Conservation (phyloP, 1,140 invertebrate species). For the Heliothis subflexa region DNA sequence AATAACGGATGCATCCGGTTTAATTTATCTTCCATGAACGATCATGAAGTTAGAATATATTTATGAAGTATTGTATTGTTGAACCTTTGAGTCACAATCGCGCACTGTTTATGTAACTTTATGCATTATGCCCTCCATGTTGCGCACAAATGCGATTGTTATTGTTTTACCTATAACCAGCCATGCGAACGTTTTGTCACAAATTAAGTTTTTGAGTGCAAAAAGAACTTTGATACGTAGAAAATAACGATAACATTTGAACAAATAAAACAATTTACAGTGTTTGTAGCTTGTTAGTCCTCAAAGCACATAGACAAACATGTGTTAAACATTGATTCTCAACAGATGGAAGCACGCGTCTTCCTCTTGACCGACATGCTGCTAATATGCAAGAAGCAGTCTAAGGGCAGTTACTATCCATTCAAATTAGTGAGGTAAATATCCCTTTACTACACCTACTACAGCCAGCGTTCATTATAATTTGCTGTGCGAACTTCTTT, state of each 20-base stretch:
- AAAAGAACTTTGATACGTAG: too few species aligned
- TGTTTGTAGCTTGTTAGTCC: too few species aligned
- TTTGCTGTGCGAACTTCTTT: constrained; percentile 14
- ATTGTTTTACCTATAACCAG: not conserved
- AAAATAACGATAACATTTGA: too few species aligned
- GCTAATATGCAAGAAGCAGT: constrained; percentile 72
- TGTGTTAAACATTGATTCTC: constrained; percentile 13
- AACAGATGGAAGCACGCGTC: constrained; percentile 74
- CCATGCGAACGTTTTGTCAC: too few species aligned
- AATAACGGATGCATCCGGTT: constrained; percentile 37
- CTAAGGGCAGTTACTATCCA: constrained; percentile 55
- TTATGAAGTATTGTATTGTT: too few species aligned
- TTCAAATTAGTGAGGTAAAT: constrained; percentile 75
- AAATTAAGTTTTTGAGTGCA: too few species aligned
- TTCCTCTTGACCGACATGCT: constrained; percentile 80
- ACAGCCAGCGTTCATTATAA: not conserved
- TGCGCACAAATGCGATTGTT: not conserved
- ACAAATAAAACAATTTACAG: too few species aligned
- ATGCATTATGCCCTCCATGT: not conserved
- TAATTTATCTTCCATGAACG: not conserved
- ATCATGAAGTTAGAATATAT: not conserved
- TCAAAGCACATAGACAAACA: not conserved
- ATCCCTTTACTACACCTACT: not conserved
- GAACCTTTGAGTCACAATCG: too few species aligned
- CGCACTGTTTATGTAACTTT: not conserved